Evolutionary conservation across 2,888 invertebrate species (phyloP).

Genomic region (Drosophila pseudotakahashii): DNA sequence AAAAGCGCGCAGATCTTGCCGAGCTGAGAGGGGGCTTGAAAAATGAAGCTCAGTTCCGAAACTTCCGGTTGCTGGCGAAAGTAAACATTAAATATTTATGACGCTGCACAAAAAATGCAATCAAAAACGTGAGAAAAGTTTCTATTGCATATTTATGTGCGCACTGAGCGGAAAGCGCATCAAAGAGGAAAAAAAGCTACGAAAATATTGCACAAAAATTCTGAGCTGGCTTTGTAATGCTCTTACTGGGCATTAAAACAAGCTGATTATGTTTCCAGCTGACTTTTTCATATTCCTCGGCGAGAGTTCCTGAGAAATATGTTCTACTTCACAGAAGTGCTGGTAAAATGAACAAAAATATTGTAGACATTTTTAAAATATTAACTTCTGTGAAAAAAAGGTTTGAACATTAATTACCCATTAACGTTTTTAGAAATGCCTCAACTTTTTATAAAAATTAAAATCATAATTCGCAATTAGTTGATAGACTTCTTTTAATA

Average conservation of each 20-base stretch:
- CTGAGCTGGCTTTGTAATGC: conserved; percentile 28
- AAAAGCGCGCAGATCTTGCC: conserved; percentile 32
- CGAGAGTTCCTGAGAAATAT: not conserved
- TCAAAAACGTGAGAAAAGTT: conserved; percentile 79
- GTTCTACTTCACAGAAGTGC: not conserved
- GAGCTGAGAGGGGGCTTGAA: conserved; percentile 1
- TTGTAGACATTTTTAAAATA: no score
- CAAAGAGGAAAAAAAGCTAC: conserved; percentile 26
- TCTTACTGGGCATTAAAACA: conserved; percentile 12
- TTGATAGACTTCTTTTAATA: no score
- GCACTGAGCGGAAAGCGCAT: conserved; percentile 40
- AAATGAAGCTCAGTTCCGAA: conserved; percentile 25
- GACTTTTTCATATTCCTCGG: not conserved
- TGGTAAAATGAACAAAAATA: not conserved
- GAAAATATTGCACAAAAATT: conserved; percentile 3
- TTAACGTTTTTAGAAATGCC: no score
- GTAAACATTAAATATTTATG: conserved; percentile 75
- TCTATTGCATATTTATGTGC: conserved; percentile 76
- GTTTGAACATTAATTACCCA: no score
- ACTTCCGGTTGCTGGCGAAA: conserved; percentile 36
- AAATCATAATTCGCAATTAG: no score
- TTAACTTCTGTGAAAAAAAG: no score
- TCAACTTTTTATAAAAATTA: no score
- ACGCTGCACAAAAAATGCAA: conserved; percentile 71
- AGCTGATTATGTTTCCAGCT: conserved; percentile 5